Percentiles rank a stretch among this genome's conserved stretches.
These are phyloP conservation scores for Rhinichthys klamathensis DNA, from an alignment of 2,113 vertebrate species.

Conservation along the genomic window DNA sequence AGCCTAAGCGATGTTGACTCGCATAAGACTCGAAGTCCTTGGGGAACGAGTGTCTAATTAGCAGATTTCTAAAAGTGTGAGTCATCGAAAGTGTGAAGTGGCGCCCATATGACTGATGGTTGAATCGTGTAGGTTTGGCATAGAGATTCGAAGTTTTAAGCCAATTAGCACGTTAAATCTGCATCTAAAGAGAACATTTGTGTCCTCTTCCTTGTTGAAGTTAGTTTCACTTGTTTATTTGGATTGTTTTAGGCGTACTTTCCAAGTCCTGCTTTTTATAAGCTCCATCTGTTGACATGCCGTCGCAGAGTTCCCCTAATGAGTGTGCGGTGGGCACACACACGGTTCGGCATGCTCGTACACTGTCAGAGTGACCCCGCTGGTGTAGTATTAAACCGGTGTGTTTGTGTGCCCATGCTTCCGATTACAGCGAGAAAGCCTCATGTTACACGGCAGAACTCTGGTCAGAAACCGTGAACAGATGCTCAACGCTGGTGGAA, in stretches of 20 bases:
- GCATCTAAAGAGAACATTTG: not conserved
- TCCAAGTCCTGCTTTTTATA: conserved; percentile 31
- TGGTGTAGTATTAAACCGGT: conserved; percentile 16
- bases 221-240: conserved; percentile 37
- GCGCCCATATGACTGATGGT: conserved; percentile 11
- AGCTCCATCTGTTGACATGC: conserved; percentile 49
- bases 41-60: not conserved
- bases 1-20: not conserved
- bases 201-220: conserved; percentile 10
- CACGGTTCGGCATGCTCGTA: conserved; percentile 15
- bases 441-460: conserved; percentile 40
- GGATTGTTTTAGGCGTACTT: not conserved
- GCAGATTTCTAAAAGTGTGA: conserved; percentile 32
- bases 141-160: conserved; percentile 1
- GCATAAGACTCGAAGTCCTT: not conserved
- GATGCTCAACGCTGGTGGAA: conserved; percentile 6
- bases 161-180: not conserved
- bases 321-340: conserved; percentile 11
- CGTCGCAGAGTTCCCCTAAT: conserved; percentile 34
- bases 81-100: conserved; percentile 19
- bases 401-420: not conserved
- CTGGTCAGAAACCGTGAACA: conserved; percentile 57
- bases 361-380: conserved; percentile 26
- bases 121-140: not conserved
- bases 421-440: not conserved